Base-by-base conservation (phyloP, 2,797 vertebrate species). In the Manis crassicaudata region DNA sequence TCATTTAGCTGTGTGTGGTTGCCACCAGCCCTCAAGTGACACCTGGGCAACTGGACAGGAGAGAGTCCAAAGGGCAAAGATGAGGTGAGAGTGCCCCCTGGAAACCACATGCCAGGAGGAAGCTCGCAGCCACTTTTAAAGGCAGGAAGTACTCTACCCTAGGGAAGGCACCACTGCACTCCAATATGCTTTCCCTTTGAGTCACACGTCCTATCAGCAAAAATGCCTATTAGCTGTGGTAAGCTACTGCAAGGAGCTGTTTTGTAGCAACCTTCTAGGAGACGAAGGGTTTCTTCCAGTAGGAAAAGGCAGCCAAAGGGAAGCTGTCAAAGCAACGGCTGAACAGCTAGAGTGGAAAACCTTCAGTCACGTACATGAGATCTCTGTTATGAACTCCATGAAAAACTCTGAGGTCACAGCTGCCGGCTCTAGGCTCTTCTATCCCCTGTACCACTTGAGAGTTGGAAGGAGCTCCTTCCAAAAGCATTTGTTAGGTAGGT, bases 51-150 rank as follows among this genome's bases (percentile, higher is more conserved):
- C 67, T 32, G 43, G 84, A 92, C 12, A 80, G 63, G 37, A 76
- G 23, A 90, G 70, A 95, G 86, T 94, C 77, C 95, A 94, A 96
- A 96, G 90, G 77, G 77, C 84, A 82, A 50, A 82, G 46, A 52
- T 35, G 77, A 93, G 16, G n/a, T 75, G 56, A 95, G 75, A 80
- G 60, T 84, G 27, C 40, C 72, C 82, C 37, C 81, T 46, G 76
- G 72, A 95, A 95, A 92, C 18, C 87, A 85, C 70, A 93, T 67
- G 65, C 70, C 70, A 93, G 43, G 80, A 93, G 75, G 75, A 92
- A 83, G 87, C 5, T 60, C 60, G 86, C 60, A 86, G 87, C 32
- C n/a, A 81, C 50, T 90, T 58, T 83, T 82, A 67, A 95, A 95
- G 75, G 72, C 90, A 8, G 3, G 17, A 16, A 52, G 52, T 88